Evolutionary conservation across 2,888 invertebrate genomes (phyloP).

Genomic region (Heterodera filipjevi): DNA sequence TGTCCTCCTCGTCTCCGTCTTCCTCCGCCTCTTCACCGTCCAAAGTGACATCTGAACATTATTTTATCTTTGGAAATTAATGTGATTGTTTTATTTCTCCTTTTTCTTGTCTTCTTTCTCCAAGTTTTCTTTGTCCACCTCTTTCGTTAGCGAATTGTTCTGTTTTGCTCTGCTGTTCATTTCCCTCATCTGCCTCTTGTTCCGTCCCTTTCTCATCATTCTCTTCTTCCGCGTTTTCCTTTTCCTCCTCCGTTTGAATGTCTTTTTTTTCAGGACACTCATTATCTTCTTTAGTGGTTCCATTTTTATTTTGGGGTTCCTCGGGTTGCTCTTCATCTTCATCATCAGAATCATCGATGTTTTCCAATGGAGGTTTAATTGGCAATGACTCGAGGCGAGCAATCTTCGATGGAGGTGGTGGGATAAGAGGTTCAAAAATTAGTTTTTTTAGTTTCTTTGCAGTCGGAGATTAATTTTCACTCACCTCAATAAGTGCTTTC

Average conservation of each 20-base stretch:
- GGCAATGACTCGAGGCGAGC: constrained; percentile 25
- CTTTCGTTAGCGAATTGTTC: background rate
- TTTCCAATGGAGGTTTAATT: constrained; percentile 7
- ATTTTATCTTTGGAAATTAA: too few species aligned
- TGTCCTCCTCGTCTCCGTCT: constrained; percentile 20
- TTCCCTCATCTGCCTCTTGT: background rate
- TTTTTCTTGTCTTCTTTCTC: too few species aligned
- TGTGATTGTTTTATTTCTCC: too few species aligned
- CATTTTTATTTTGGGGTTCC: background rate
- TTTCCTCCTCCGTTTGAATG: background rate
- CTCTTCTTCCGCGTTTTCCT: background rate
- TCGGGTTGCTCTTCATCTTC: constrained; percentile 15
- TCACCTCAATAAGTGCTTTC: constrained; percentile 17
- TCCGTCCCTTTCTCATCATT: background rate
- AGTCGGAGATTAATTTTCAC: too few species aligned
- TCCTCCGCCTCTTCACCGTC: constrained; percentile 21
- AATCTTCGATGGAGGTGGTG: background rate
- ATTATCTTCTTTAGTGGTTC: background rate
- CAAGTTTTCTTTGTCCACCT: too few species aligned
- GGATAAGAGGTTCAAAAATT: background rate
- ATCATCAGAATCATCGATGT: background rate
- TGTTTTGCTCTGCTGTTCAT: background rate
- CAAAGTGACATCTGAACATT: background rate
- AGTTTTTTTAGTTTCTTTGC: too few species aligned
- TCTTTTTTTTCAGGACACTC: background rate